Conservation (phyloP, 2,888 invertebrate genomes). For the Falcaria lacertinaria region DNA sequence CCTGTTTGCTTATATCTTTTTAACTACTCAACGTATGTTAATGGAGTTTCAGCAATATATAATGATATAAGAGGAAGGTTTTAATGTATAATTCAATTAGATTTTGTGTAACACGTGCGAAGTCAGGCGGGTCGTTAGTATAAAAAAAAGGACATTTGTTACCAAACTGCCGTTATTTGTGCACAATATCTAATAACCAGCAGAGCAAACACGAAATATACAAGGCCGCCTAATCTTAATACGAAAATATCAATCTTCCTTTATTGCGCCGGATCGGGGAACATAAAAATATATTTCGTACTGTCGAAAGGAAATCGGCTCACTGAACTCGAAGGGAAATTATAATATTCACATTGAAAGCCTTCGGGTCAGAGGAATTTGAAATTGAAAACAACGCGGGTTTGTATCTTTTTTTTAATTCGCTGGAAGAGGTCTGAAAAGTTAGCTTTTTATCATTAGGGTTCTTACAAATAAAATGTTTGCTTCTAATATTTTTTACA, state of each 20-base stretch:
- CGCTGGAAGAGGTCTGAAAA: background rate
- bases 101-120: too few species aligned
- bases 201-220: constrained; percentile 15
- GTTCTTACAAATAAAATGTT: too few species aligned
- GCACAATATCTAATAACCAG: background rate
- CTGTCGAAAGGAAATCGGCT: constrained; percentile 27
- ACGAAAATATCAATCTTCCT: constrained; percentile 46
- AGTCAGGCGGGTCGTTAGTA: too few species aligned
- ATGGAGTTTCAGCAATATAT: too few species aligned
- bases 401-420: constrained; percentile 6
- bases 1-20: too few species aligned
- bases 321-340: constrained; percentile 43
- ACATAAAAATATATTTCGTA: constrained; percentile 35
- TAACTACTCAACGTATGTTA: too few species aligned
- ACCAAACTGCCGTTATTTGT: background rate
- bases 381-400: constrained; percentile 33
- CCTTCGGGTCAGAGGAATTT: constrained; percentile 26
- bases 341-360: constrained; percentile 40
- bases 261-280: constrained; percentile 32
- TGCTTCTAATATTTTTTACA: too few species aligned
- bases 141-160: background rate
- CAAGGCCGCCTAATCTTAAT: constrained; percentile 28
- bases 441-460: background rate
- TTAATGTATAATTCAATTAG: too few species aligned
- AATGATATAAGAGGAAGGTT: too few species aligned